Conservation (phyloP, 2,888 invertebrate genomes). For the Drosophila anomalata region DNA sequence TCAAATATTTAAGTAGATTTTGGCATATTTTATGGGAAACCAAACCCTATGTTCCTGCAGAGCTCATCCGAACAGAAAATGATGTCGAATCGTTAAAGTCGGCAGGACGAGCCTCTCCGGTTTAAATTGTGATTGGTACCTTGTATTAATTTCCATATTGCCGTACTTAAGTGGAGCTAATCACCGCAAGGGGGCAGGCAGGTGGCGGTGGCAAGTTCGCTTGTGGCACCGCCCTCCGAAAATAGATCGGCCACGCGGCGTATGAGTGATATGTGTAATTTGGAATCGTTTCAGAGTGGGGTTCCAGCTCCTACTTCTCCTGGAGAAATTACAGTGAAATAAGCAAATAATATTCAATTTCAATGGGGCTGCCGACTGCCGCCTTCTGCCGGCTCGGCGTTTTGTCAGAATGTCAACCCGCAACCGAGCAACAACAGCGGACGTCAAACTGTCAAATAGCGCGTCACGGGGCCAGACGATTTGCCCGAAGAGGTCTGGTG, state of each 20-base stretch:
- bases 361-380: slow-evolving; percentile 14
- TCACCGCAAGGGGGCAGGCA: slow-evolving; percentile 6
- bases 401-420: slow-evolving; percentile 71
- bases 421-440: slow-evolving; percentile 49
- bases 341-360: slow-evolving; percentile 74
- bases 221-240: slow-evolving; percentile 12
- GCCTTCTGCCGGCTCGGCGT: slow-evolving; percentile 47
- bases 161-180: slow-evolving; percentile 17
- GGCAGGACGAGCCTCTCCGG: background rate
- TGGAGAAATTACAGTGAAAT: slow-evolving; percentile 58
- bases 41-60: background rate
- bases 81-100: background rate
- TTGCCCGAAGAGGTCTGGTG: background rate
- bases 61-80: background rate
- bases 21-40: background rate
- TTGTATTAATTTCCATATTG: background rate
- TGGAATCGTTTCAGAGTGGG: slow-evolving; percentile 2
- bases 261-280: slow-evolving; percentile 66
- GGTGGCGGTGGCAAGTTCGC: background rate
- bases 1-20: background rate
- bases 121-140: background rate
- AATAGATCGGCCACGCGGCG: slow-evolving; percentile 23
- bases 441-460: slow-evolving; percentile 57
- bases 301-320: background rate
- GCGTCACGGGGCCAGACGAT: slow-evolving; percentile 44